Conservation (phyloP, 2,888 invertebrate genomes). For the Eupithecia vulgata region DNA sequence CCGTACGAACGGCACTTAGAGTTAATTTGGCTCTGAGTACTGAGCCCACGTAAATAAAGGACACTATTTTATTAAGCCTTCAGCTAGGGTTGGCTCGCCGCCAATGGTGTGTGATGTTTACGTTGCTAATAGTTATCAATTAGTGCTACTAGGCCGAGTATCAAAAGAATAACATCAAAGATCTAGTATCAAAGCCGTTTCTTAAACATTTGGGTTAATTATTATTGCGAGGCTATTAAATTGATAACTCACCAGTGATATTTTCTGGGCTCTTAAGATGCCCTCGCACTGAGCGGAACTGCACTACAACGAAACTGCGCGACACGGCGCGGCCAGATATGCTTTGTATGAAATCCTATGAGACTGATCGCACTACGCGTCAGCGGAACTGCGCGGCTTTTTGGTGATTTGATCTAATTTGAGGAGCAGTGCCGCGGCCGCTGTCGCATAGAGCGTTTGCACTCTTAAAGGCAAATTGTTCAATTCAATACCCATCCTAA, state of each 20-base stretch:
- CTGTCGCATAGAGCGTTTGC: no score
- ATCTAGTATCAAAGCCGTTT: neutral
- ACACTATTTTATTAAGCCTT: conserved; percentile 45
- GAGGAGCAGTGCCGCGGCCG: no score
- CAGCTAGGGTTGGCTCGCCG: conserved; percentile 36
- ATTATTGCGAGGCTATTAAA: neutral
- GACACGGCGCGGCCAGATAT: no score
- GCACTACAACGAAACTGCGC: no score
- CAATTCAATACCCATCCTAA: neutral
- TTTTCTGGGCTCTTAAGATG: neutral
- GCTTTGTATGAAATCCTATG: no score
- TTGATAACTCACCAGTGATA: neutral
- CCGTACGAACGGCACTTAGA: conserved; percentile 42
- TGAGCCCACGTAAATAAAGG: conserved; percentile 44
- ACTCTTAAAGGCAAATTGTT: no score
- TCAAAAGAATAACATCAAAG: neutral
- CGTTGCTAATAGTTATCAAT: conserved; percentile 7
- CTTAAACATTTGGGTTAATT: neutral
- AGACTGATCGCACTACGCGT: no score
- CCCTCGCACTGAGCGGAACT: no score
- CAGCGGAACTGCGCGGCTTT: no score
- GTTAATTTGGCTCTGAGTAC: conserved; percentile 45
- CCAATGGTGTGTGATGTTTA: conserved; percentile 5
- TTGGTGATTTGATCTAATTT: no score
- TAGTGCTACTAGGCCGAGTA: conserved; percentile 2